Percentiles rank a stretch among this genome's conserved stretches.
Evolutionary conservation across 1,140 invertebrate genomes (phyloP).

Genomic region (Planococcus citri): DNA sequence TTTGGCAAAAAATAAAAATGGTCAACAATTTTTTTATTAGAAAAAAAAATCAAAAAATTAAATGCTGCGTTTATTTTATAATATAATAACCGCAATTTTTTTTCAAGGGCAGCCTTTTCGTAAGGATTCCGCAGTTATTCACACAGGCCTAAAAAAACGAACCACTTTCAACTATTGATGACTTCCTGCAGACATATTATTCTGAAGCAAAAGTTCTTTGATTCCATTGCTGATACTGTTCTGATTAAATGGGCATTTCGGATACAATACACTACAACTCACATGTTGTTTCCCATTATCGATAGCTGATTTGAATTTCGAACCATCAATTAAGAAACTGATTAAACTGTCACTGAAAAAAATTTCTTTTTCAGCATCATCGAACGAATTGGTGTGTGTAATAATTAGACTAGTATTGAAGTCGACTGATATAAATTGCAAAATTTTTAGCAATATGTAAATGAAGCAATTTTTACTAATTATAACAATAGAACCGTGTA

Average conservation of each 20-base stretch:
- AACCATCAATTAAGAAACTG: conserved; percentile 57
- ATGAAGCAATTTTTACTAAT: conserved; percentile 3
- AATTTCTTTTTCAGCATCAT: not conserved
- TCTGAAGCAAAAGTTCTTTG: conserved; percentile 11
- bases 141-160: too few relatives aligned
- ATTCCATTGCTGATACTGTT: conserved; percentile 39
- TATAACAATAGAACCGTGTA: not conserved
- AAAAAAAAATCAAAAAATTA: too few relatives aligned
- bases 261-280: conserved; percentile 45
- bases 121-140: too few relatives aligned
- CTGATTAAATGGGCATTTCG: conserved; percentile 49
- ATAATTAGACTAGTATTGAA: not conserved
- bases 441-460: conserved; percentile 12
- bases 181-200: not conserved
- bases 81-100: too few relatives aligned
- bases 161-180: not conserved
- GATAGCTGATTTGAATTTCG: conserved; percentile 58
- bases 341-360: conserved; percentile 50
- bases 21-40: too few relatives aligned
- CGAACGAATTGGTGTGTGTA: not conserved
- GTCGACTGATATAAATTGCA: conserved; percentile 3
- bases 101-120: too few relatives aligned
- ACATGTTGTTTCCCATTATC: conserved; percentile 47
- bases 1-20: too few relatives aligned
- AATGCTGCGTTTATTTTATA: too few relatives aligned